Conservation (phyloP, 92 coral and sea anemone species). For the Blastomussa wellsi region DNA sequence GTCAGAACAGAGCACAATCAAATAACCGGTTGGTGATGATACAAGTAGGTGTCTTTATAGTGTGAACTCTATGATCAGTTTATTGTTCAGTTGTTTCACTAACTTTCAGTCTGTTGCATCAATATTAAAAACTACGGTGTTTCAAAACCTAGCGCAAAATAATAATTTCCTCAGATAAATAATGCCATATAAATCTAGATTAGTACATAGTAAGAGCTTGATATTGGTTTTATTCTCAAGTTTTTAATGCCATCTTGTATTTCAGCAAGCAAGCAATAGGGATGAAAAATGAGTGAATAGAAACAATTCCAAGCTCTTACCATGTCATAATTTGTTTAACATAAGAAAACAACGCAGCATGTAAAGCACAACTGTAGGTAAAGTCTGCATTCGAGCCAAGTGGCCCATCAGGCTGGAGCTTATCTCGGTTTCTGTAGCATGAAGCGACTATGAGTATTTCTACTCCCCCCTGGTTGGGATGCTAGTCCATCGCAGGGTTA, state of each 20-base stretch:
- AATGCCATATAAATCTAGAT: constrained; percentile 9
- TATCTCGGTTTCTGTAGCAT: no score
- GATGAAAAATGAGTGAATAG: constrained; percentile 15
- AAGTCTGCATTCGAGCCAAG: no score
- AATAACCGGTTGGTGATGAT: constrained; percentile 19
- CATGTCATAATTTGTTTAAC: background rate
- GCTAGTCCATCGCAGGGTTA: no score
- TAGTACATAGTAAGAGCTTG: no score
- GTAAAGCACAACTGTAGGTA: no score
- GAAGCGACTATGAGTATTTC: no score
- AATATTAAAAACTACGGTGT: constrained; percentile 10
- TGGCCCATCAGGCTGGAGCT: no score
- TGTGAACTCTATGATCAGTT: constrained; percentile 19
- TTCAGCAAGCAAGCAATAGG: constrained; percentile 22
- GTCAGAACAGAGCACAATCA: constrained; percentile 32
- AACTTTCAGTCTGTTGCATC: constrained; percentile 26
- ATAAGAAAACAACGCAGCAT: no score
- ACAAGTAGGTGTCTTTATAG: constrained; percentile 11
- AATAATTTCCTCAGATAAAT: constrained; percentile 12
- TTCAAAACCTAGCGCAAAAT: constrained; percentile 25
- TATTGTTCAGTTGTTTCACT: constrained; percentile 16
- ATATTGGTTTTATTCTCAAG: no score
- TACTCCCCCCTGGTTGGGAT: no score
- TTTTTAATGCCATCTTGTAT: constrained; percentile 18
- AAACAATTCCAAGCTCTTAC: background rate